Percentiles rank a stretch among this genome's conserved stretches.
These are phyloP conservation scores for Caenorhabditis remanei DNA, from an alignment of 1,140 invertebrate species.

Conservation along the genomic window DNA sequence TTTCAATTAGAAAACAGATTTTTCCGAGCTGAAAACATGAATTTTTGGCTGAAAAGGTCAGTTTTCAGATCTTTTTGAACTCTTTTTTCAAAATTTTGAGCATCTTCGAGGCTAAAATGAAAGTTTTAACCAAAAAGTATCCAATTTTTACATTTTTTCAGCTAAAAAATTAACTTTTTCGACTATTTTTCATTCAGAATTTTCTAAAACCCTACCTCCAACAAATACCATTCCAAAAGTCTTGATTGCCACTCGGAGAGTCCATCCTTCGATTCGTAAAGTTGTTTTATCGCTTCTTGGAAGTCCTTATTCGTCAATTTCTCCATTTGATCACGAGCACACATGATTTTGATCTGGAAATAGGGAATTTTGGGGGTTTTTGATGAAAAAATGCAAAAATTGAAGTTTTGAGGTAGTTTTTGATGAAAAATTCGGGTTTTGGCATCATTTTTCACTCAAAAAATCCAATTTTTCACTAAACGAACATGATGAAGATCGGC, in stretches of 20 bases:
- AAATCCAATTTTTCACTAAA: neutral
- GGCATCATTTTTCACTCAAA: neutral
- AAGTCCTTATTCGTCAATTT: conserved; percentile 68
- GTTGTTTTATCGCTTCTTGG: conserved; percentile 69
- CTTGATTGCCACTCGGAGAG: conserved; percentile 71
- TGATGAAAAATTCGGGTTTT: neutral
- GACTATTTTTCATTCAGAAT: too few relatives aligned
- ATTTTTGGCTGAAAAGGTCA: too few relatives aligned
- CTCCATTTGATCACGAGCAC: conserved; percentile 71
- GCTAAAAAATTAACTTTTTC: too few relatives aligned
- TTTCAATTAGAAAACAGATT: too few relatives aligned
- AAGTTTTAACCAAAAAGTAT: too few relatives aligned
- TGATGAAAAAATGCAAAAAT: neutral
- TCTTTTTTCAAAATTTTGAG: too few relatives aligned
- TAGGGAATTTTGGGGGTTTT: neutral
- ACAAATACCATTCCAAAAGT: conserved; percentile 72
- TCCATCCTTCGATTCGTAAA: conserved; percentile 68
- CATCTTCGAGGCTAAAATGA: too few relatives aligned
- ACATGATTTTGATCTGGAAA: conserved; percentile 71
- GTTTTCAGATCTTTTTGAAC: too few relatives aligned
- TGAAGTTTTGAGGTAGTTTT: neutral
- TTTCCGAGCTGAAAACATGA: too few relatives aligned
- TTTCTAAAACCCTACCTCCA: conserved; percentile 44
- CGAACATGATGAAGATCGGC: conserved; percentile 73
- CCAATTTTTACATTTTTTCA: too few relatives aligned